These are phyloP conservation scores for Melinaea menophilus DNA, from an alignment of 2,888 invertebrate species.

Conservation along the genomic window DNA sequence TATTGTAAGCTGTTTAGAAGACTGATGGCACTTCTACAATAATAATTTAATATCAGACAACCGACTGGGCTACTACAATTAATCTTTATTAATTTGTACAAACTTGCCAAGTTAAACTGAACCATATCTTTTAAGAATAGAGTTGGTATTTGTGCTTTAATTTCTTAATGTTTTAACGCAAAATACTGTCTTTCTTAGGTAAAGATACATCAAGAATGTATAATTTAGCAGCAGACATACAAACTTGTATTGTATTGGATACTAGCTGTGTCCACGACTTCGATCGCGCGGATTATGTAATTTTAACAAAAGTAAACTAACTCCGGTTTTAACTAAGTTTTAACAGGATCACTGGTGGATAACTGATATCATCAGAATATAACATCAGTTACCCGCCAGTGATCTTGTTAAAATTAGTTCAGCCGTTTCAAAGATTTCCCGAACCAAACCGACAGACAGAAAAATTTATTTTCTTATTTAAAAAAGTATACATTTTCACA, in stretches of 20 bases:
- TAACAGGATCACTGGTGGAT: no score
- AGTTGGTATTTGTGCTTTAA: not conserved
- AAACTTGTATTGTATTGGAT: not conserved
- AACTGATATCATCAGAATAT: no score
- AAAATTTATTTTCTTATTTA: no score
- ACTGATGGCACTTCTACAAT: not conserved
- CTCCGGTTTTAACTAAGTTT: no score
- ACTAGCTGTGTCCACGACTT: no score
- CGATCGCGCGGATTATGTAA: no score
- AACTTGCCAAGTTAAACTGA: not conserved
- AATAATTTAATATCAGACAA: not conserved
- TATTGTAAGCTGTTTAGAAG: not conserved
- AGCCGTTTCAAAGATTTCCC: no score
- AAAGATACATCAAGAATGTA: not conserved
- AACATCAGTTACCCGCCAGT: no score
- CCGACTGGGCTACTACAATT: conserved; percentile 3
- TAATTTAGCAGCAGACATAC: not conserved
- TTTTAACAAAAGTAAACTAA: no score
- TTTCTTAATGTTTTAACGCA: not conserved
- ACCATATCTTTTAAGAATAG: not conserved
- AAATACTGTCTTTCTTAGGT: conserved; percentile 5
- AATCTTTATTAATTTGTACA: conserved; percentile 2
- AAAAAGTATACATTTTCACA: no score
- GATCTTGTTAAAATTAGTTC: no score
- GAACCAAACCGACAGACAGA: no score